Conservation (phyloP, 1,140 invertebrate genomes). For the Sipha flava region DNA sequence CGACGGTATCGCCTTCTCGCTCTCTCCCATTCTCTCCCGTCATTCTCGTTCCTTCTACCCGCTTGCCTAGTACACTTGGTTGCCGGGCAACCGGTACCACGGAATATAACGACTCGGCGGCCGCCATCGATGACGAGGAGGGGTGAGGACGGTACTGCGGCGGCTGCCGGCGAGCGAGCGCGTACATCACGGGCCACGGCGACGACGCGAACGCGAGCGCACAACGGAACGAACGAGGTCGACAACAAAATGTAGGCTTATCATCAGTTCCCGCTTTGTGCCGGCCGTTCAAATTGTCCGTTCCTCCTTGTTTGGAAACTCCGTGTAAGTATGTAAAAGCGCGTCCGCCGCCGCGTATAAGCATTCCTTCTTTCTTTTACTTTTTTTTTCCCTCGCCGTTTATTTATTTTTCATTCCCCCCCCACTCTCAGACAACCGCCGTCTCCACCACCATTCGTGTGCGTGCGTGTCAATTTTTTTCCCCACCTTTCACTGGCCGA, state of each 20-base stretch:
- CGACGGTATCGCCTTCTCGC: background rate
- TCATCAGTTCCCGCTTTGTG: slow-evolving; percentile 33
- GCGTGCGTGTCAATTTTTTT: background rate
- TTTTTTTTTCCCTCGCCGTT: background rate
- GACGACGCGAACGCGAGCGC: slow-evolving; percentile 25
- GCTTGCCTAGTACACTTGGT: background rate
- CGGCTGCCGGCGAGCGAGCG: background rate
- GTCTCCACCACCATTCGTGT: background rate
- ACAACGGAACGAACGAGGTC: slow-evolving; percentile 29
- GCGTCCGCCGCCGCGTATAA: background rate
- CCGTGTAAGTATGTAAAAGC: slow-evolving; percentile 27
- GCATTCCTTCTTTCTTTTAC: background rate
- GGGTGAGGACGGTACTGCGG: too few relatives aligned
- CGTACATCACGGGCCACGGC: background rate
- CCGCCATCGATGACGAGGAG: too few relatives aligned
- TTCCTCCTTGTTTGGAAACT: slow-evolving; percentile 32
- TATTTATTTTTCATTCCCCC: background rate
- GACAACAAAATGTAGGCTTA: slow-evolving; percentile 31
- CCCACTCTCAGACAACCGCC: background rate
- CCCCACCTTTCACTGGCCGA: background rate
- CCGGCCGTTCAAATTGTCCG: slow-evolving; percentile 30
- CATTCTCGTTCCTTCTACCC: background rate
- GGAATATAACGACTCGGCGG: too few relatives aligned
- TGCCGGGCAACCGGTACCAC: background rate
- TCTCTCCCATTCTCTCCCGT: background rate